A percentile compares a stretch with the other conserved stretches of the same genome.
Conservation (phyloP, 2,797 vertebrate species). For the Hydrocynus forskahlii region DNA sequence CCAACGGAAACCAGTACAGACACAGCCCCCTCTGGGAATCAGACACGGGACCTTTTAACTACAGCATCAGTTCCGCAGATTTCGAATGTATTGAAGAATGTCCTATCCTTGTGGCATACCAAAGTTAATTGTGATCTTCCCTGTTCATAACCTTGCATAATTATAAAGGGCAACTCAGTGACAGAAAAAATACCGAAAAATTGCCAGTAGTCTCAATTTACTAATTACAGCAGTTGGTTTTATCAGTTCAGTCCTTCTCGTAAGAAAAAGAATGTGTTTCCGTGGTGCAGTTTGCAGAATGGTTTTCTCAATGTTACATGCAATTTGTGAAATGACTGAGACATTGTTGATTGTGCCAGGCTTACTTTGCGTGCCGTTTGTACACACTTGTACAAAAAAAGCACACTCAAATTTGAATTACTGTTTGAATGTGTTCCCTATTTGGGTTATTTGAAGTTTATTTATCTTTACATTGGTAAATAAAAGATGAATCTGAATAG, state of each 20-base stretch:
- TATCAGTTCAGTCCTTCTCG: slow-evolving; percentile 56
- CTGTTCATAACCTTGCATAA: slow-evolving; percentile 20
- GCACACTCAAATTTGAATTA: slow-evolving; percentile 59
- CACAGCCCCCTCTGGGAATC: no score
- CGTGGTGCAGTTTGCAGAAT: slow-evolving; percentile 47
- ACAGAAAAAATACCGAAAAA: neutral
- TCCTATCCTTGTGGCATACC: slow-evolving; percentile 42
- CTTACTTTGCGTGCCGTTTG: slow-evolving; percentile 62
- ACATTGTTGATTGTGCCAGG: slow-evolving; percentile 67
- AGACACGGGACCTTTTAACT: neutral
- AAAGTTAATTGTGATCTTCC: slow-evolving; percentile 42
- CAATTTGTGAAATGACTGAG: slow-evolving; percentile 51
- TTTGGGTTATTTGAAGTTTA: slow-evolving; percentile 63
- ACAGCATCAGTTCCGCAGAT: slow-evolving; percentile 22
- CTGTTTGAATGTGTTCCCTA: slow-evolving; percentile 73
- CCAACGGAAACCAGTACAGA: no score
- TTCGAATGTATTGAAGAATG: slow-evolving; percentile 55
- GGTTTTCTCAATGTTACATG: slow-evolving; percentile 44
- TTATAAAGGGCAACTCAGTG: slow-evolving; percentile 18
- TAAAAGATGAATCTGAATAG: slow-evolving; percentile 71
- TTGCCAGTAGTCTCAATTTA: slow-evolving; percentile 16
- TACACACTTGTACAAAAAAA: slow-evolving; percentile 67
- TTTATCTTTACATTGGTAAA: slow-evolving; percentile 75
- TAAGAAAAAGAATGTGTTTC: slow-evolving; percentile 62
- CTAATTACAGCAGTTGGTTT: slow-evolving; percentile 27